A percentile compares a stretch with the other conserved stretches of the same genome.
These are phyloP conservation scores for Nemurella pictetii DNA, from an alignment of 2,888 invertebrate genomes.

Conservation along the genomic window DNA sequence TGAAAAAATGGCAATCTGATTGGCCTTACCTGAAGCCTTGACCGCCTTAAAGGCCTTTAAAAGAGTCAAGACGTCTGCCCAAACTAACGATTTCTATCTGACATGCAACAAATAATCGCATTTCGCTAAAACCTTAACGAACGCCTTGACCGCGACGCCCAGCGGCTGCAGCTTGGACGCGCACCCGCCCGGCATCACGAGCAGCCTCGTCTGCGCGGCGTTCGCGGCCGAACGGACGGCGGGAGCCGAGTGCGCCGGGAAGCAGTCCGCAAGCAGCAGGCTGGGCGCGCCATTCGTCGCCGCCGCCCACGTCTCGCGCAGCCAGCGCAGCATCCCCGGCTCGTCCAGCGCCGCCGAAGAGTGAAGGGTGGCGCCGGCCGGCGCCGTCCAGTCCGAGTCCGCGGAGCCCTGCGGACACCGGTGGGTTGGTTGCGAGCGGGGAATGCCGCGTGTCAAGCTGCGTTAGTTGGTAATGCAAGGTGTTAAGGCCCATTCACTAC, in stretches of 20 bases:
- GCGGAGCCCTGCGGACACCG: neutral
- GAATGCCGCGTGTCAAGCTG: too few species aligned
- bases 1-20: too few species aligned
- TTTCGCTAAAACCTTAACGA: too few species aligned
- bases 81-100: too few species aligned
- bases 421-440: neutral
- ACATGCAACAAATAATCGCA: too few species aligned
- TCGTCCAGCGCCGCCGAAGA: conserved; percentile 33
- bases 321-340: conserved; percentile 36
- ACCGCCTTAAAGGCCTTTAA: too few species aligned
- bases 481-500: too few species aligned
- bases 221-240: conserved; percentile 31
- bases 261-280: conserved; percentile 44
- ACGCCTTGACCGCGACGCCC: conserved; percentile 41
- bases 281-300: conserved; percentile 33
- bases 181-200: conserved; percentile 44
- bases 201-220: neutral
- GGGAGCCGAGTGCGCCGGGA: conserved; percentile 42
- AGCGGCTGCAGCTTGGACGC: conserved; percentile 45
- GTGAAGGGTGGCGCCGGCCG: neutral
- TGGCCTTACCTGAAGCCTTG: too few species aligned
- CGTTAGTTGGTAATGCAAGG: too few species aligned
- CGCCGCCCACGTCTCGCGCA: conserved; percentile 35
- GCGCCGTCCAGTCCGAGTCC: neutral
- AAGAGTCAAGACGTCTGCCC: too few species aligned